Evolutionary conservation across 2,797 vertebrate genomes (phyloP).

Genomic region (Hyperoplus immaculatus): DNA sequence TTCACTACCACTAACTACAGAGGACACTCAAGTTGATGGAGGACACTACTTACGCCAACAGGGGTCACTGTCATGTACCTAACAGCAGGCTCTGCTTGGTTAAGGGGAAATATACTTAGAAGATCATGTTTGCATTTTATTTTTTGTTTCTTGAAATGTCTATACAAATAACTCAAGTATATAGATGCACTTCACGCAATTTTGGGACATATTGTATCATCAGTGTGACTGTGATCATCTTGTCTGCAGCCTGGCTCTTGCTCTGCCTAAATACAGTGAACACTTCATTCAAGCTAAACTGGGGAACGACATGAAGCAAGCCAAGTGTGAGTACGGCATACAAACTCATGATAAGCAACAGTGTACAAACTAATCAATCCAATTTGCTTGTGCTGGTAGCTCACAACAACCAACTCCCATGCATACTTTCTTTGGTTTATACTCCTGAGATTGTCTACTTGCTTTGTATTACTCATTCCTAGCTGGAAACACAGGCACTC

Average conservation of each 20-base stretch:
- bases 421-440: constrained; percentile 29
- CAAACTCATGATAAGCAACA: constrained; percentile 5
- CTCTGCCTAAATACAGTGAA: constrained; percentile 97
- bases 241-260: constrained; percentile 92
- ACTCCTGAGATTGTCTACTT: constrained; percentile 34
- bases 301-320: constrained; percentile 92
- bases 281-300: constrained; percentile 98
- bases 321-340: constrained; percentile 91
- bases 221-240: constrained; percentile 66
- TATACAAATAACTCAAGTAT: not conserved
- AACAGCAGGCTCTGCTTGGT: constrained; percentile 28
- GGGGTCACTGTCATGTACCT: constrained; percentile 68
- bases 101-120: constrained; percentile 8
- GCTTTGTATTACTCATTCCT: constrained; percentile 38
- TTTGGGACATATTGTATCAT: not conserved
- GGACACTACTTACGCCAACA: constrained; percentile 55
- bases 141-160: not conserved
- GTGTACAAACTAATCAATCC: constrained; percentile 15
- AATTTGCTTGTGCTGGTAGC: not conserved
- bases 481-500: constrained; percentile 60
- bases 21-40: constrained; percentile 43
- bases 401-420: constrained; percentile 20
- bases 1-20: constrained; percentile 4
- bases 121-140: not conserved
- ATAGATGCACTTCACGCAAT: not conserved